Evolutionary conservation across 1,140 invertebrate species (phyloP).

Genomic region (Agrypnia vestita): DNA sequence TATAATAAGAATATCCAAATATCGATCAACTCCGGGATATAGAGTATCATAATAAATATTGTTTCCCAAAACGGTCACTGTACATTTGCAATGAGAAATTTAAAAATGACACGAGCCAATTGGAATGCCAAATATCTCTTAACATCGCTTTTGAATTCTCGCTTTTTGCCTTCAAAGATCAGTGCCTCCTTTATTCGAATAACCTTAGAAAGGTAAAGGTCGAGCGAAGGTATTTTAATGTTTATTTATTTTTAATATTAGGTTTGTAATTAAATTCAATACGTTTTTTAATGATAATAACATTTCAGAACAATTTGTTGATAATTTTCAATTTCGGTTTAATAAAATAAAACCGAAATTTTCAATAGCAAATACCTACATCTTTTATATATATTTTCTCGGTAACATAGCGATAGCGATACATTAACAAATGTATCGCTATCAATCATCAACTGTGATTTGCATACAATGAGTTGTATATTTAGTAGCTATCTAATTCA

Average conservation of each 20-base stretch:
- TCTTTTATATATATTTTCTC: too few species aligned
- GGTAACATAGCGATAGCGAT: too few species aligned
- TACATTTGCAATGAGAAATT: too few species aligned
- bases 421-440: not conserved
- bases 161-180: conserved; percentile 18
- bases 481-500: too few species aligned
- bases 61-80: too few species aligned
- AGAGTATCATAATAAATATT: too few species aligned
- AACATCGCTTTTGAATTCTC: conserved; percentile 5
- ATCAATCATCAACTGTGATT: not conserved
- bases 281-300: not conserved
- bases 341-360: too few species aligned
- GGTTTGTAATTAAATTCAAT: not conserved
- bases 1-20: too few species aligned
- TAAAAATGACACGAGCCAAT: conserved; percentile 8
- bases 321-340: too few species aligned
- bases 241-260: not conserved
- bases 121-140: conserved; percentile 3
- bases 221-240: not conserved
- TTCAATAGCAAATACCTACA: too few species aligned
- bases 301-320: too few species aligned
- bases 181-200: conserved; percentile 23
- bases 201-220: conserved; percentile 19
- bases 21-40: too few species aligned
- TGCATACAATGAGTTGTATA: not conserved